Evolutionary conservation across 2,113 vertebrate species (phyloP), one percentile per base, ranked within the genome.

Genomic region (Cyprinodon variegatus): DNA sequence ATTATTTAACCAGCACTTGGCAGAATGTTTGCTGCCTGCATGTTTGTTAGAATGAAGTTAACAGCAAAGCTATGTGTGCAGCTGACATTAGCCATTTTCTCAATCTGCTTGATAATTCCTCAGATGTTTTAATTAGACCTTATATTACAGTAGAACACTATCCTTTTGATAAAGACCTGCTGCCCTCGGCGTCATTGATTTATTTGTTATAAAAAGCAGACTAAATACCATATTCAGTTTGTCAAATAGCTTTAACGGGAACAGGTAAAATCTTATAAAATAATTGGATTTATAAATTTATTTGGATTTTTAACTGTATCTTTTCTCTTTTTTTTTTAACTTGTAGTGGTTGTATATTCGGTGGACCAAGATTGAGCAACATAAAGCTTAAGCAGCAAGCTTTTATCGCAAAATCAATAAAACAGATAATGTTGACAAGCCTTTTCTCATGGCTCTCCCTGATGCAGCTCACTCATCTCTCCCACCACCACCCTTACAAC

Each of bases 321-420:
- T 40, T 61, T 37, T 75, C 63, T 86, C 91, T 90, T 68, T 41
- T 74, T 74, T 84, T 92, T 91, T 90, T 89, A 90, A 92, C 93
- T 91, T 93, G 90, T 70, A 48, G 82, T 83, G 80, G 91, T 92
- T 92, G 86, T 93, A 91, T 93, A 93, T 93, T 93, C 91, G 89
- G 84, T 92, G 90, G 85, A 81, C 43, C 74, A 79, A 78, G 87
- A 88, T 83, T 90, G 89, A 88, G 91, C 90, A 91, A 92, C 92
- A 92, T 93, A 94, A 95, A 94, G 87, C 92, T 93, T 93, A 94
- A 92, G 91, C 84, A 90, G 91, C 87, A 83, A 82, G 86, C 79
- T 91, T 91, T 95, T 94, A 95, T 90, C 88, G 92, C 91, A 88
- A 91, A 95, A 94, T 95, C 94, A 94, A 95, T 95, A 94, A 91